phyloP scores from a whole-genome alignment of 2,113 vertebrate species.

The Amblyopsis rosae region DNA sequence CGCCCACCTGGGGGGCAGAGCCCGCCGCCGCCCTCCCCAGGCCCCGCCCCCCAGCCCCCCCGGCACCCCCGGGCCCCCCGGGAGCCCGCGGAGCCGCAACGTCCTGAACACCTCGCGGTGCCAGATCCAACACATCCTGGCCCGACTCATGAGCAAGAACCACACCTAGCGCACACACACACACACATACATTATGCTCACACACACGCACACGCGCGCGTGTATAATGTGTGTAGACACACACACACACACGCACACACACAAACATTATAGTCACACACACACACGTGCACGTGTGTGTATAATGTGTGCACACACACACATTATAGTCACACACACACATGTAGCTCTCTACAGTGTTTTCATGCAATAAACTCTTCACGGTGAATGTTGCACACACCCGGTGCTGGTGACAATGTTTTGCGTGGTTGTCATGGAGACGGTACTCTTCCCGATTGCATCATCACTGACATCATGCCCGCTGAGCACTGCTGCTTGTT shows the following conservation, averaged over 20 bases:
- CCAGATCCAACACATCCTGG: slow-evolving; percentile 97
- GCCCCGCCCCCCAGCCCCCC: slow-evolving; percentile 43
- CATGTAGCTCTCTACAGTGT: slow-evolving; percentile 22
- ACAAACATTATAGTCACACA: too few relatives aligned
- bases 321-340: slow-evolving; percentile 11
- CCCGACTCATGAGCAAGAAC: slow-evolving; percentile 95
- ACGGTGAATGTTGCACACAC: slow-evolving; percentile 48
- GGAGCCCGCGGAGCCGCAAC: slow-evolving; percentile 85
- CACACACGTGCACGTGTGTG: too few relatives aligned
- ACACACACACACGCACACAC: slow-evolving; percentile 27
- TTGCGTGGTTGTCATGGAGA: background rate
- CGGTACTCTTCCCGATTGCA: background rate
- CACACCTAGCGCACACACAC: slow-evolving; percentile 75
- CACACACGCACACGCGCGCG: too few relatives aligned
- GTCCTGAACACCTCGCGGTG: slow-evolving; percentile 90
- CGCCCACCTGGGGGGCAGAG: slow-evolving; percentile 82
- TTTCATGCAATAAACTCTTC: slow-evolving; percentile 74
- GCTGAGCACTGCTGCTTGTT: background rate
- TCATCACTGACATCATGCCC: background rate
- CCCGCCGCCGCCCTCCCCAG: slow-evolving; percentile 45
- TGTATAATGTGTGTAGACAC: background rate
- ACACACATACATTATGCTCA: background rate
- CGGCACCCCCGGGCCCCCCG: slow-evolving; percentile 83
- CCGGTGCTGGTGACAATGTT: background rate
- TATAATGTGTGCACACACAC: background rate